Percentiles rank a stretch among this genome's conserved stretches.
Evolutionary conservation across 2,797 vertebrate species (phyloP).

Genomic region (Sebastes dallii): DNA sequence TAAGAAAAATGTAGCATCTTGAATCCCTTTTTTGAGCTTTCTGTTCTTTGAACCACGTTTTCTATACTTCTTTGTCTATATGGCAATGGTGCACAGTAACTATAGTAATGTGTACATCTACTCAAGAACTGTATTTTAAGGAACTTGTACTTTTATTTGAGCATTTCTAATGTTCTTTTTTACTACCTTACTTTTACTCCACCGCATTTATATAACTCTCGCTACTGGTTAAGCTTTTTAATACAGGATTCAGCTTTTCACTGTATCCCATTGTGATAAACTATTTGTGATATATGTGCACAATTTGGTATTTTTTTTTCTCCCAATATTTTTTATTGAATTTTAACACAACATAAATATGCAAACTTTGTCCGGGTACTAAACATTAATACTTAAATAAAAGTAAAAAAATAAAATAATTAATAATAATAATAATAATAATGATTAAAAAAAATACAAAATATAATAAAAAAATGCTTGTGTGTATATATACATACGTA

Average conservation of each 20-base stretch:
- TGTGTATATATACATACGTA: no score
- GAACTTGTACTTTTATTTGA: background rate
- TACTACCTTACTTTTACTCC: background rate
- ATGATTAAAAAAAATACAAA: no score
- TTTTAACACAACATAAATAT: no score
- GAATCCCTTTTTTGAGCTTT: constrained; percentile 26
- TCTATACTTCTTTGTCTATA: background rate
- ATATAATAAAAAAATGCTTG: no score
- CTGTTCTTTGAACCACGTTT: background rate
- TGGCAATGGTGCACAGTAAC: background rate
- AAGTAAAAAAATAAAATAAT: no score
- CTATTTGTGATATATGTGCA: background rate
- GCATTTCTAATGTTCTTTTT: background rate
- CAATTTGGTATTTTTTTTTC: background rate
- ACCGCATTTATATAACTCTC: background rate
- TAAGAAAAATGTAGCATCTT: constrained; percentile 10
- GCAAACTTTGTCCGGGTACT: no score
- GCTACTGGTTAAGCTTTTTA: background rate
- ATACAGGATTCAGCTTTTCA: background rate
- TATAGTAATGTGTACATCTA: background rate
- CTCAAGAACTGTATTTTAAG: background rate
- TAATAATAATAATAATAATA: no score
- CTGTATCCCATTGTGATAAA: background rate
- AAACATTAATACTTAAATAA: no score
- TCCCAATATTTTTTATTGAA: no score